A percentile compares a stretch with the other conserved stretches of the same genome.
These are phyloP conservation scores for Tangachromis dhanisi DNA, from an alignment of 2,113 vertebrate species.

Conservation along the genomic window DNA sequence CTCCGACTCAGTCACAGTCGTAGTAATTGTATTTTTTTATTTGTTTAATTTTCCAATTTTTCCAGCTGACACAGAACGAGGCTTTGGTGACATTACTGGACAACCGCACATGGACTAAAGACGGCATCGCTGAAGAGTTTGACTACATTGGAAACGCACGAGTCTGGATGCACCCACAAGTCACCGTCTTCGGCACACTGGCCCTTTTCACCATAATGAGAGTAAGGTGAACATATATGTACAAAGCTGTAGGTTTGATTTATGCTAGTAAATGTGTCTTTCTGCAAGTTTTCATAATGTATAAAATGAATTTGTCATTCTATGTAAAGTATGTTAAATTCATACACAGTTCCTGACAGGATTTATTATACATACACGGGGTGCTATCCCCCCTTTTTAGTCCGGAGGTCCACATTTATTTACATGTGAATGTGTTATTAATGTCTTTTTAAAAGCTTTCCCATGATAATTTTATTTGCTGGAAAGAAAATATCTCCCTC, in stretches of 20 bases:
- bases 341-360: background rate
- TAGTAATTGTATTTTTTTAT: background rate
- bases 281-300: background rate
- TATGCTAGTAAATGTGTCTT: background rate
- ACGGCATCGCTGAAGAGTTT: slow-evolving; percentile 83
- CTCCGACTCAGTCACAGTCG: background rate
- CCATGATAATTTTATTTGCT: rapidly evolving
- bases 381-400: background rate
- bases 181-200: slow-evolving; percentile 90
- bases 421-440: background rate
- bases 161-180: slow-evolving; percentile 86
- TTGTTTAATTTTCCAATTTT: background rate
- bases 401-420: background rate
- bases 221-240: slow-evolving; percentile 62
- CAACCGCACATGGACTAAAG: slow-evolving; percentile 91
- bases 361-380: background rate
- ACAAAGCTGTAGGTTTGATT: background rate
- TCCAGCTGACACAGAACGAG: slow-evolving; percentile 93
- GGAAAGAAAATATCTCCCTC: background rate
- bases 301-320: background rate
- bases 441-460: background rate
- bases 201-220: slow-evolving; percentile 97
- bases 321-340: background rate
- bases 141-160: slow-evolving; percentile 80
- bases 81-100: slow-evolving; percentile 91